Conservation (phyloP, 2,888 invertebrate species). For the Caenorhabditis parvicauda region DNA sequence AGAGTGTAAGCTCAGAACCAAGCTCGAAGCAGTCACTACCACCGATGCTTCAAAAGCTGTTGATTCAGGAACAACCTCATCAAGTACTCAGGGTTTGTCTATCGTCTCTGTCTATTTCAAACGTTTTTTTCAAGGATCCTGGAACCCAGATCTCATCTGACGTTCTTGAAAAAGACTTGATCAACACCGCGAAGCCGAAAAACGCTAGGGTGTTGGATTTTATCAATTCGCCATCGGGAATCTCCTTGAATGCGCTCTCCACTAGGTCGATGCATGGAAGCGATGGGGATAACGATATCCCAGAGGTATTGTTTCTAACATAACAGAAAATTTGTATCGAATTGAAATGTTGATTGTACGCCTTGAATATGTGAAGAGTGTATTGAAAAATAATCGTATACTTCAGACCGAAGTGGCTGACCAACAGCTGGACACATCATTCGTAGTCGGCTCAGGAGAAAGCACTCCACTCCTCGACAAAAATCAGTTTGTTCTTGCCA, state of each 20-base stretch:
- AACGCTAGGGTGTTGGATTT: conserved; percentile 17
- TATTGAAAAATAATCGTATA: background rate
- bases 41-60: conserved; percentile 28
- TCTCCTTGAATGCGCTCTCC: conserved; percentile 35
- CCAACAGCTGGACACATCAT: conserved; percentile 12
- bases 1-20: background rate
- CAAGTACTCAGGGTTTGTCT: conserved; percentile 7
- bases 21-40: conserved; percentile 11
- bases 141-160: conserved; percentile 30
- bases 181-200: conserved; percentile 33
- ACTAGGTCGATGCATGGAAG: conserved; percentile 38
- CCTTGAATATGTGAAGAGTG: background rate
- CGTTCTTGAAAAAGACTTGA: conserved; percentile 37
- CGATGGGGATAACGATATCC: conserved; percentile 25
- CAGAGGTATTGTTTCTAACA: too few species aligned
- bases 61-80: conserved; percentile 28
- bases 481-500: conserved; percentile 29
- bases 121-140: conserved; percentile 15
- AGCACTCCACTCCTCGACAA: conserved; percentile 28
- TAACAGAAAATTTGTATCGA: background rate
- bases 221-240: conserved; percentile 40
- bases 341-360: background rate
- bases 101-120: background rate
- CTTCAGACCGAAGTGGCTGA: conserved; percentile 8
- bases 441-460: conserved; percentile 24